A percentile compares a stretch with the other conserved stretches of the same genome.
Evolutionary conservation across 2,888 invertebrate genomes (phyloP).

Genomic region (Macrosoma leucophasiata): DNA sequence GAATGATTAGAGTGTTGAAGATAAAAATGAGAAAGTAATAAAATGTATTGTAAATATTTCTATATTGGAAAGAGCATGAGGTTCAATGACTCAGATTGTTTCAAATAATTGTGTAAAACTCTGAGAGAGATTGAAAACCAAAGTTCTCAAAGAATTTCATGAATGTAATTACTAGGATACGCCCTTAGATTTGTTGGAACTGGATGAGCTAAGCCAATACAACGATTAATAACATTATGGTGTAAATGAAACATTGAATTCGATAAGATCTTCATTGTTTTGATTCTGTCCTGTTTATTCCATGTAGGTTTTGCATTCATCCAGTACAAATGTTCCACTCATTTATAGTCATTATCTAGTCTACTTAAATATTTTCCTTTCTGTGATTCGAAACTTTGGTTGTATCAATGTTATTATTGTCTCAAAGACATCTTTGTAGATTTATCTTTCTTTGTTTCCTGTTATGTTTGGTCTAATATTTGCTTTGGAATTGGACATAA

Average conservation of each 20-base stretch:
- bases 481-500: conserved; percentile 25
- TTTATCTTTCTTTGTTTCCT: conserved; percentile 28
- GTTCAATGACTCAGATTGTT: too few relatives aligned
- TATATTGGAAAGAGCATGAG: conserved; percentile 22
- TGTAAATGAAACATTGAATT: conserved; percentile 31
- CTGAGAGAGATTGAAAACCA: conserved; percentile 19
- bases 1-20: conserved; percentile 29
- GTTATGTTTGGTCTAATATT: conserved; percentile 25
- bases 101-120: too few relatives aligned
- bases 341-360: conserved; percentile 17
- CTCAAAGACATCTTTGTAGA: conserved; percentile 32
- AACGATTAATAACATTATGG: conserved; percentile 50
- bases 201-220: conserved; percentile 59
- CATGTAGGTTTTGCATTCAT: conserved; percentile 6
- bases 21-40: conserved; percentile 30
- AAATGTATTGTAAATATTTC: conserved; percentile 28
- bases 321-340: conserved; percentile 12
- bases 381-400: conserved; percentile 45
- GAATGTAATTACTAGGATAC: conserved; percentile 27
- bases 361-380: conserved; percentile 34
- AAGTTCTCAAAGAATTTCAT: conserved; percentile 23
- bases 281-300: conserved; percentile 13
- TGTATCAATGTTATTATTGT: conserved; percentile 34
- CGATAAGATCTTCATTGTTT: conserved; percentile 14
- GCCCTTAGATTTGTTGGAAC: conserved; percentile 36